Conservation (phyloP, 1,140 invertebrate genomes). For the Globodera rostochiensis region DNA sequence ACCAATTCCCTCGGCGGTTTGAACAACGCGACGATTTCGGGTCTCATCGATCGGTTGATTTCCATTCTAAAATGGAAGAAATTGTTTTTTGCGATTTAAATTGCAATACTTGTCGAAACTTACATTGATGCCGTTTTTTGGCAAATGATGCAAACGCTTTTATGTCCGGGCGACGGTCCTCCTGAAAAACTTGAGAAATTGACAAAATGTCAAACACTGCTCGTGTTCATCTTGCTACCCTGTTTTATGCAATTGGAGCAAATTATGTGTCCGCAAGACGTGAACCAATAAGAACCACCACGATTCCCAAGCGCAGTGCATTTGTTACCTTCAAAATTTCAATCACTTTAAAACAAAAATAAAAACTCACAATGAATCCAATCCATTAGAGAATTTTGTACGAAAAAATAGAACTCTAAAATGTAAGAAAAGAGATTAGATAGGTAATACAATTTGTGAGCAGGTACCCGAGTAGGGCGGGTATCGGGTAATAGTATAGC, state of each 20-base stretch:
- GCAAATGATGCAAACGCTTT: conserved; percentile 6
- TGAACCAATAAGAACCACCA: conserved; percentile 18
- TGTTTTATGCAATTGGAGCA: conserved; percentile 19
- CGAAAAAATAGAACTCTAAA: too few relatives aligned
- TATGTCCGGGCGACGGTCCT: conserved; percentile 13
- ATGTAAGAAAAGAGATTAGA: too few relatives aligned
- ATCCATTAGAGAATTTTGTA: neutral
- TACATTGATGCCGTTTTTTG: conserved; percentile 7
- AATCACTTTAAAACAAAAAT: neutral
- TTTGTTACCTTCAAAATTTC: neutral
- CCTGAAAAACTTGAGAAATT: neutral
- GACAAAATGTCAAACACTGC: too few relatives aligned
- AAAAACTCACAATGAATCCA: neutral
- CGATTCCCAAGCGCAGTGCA: neutral
- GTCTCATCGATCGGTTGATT: conserved; percentile 14
- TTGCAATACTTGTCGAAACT: neutral
- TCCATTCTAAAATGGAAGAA: neutral
- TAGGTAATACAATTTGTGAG: too few relatives aligned
- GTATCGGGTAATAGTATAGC: too few relatives aligned
- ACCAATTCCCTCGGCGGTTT: conserved; percentile 11
- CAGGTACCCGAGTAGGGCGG: too few relatives aligned
- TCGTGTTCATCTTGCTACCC: neutral
- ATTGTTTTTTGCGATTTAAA: too few relatives aligned
- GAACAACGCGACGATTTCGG: conserved; percentile 8
- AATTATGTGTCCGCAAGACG: conserved; percentile 25